A percentile compares a stretch with the other conserved stretches of the same genome.
Evolutionary conservation across 1,140 invertebrate species (phyloP).

Genomic region (Conus betulinus): DNA sequence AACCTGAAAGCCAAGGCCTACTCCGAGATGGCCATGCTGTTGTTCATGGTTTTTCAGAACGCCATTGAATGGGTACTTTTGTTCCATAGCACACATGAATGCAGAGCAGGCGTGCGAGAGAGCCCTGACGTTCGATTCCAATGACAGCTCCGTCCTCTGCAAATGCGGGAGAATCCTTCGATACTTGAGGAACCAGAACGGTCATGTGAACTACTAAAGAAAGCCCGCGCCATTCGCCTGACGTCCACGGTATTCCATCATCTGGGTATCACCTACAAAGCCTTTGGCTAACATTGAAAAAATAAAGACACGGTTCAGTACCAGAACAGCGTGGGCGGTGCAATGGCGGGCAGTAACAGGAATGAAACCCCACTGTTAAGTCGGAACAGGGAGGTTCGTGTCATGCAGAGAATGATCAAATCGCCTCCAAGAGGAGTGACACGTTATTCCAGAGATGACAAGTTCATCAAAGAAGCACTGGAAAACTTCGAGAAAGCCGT

Average conservation of each 20-base stretch:
- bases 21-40: conserved; percentile 11
- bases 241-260: conserved; percentile 27
- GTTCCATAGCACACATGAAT: neutral
- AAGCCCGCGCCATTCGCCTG: conserved; percentile 2
- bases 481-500: neutral
- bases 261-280: conserved; percentile 22
- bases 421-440: neutral
- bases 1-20: conserved; percentile 20
- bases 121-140: neutral
- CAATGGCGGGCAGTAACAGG: neutral
- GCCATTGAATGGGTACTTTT: neutral
- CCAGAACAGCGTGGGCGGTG: neutral
- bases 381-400: neutral
- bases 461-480: conserved; percentile 2
- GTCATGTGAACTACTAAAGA: neutral
- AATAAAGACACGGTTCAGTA: neutral
- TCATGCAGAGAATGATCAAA: conserved; percentile 21
- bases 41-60: neutral
- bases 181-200: neutral
- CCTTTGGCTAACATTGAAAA: conserved; percentile 5
- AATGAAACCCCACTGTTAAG: neutral
- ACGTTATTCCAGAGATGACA: neutral
- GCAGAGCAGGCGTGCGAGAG: neutral
- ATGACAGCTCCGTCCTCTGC: conserved; percentile 17
- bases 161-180: conserved; percentile 15